Conservation (phyloP, 2,113 vertebrate species). For the Cryptotis parvus region DNA sequence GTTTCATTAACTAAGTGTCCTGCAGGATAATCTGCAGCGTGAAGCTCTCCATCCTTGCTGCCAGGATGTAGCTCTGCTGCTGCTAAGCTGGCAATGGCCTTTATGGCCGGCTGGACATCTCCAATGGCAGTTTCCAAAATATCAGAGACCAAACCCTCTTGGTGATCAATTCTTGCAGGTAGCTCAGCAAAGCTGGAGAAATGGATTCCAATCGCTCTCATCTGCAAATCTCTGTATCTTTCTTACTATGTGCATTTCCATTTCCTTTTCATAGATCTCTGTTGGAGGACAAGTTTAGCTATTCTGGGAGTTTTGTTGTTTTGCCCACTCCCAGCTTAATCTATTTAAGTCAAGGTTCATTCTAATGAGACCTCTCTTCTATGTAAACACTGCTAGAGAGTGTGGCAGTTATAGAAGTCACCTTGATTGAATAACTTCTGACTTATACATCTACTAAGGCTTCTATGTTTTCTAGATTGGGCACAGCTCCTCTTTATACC, state of each 20-base stretch:
- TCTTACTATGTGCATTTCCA: constrained; percentile 95
- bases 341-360: too few relatives aligned
- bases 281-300: too few relatives aligned
- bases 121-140: constrained; percentile 91
- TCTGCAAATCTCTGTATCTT: constrained; percentile 89
- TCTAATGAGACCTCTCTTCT: too few relatives aligned
- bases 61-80: constrained; percentile 91
- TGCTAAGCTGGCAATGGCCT: constrained; percentile 92
- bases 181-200: constrained; percentile 90
- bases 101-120: constrained; percentile 92
- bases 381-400: too few relatives aligned
- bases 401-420: too few relatives aligned
- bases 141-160: constrained; percentile 89
- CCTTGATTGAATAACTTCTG: too few relatives aligned
- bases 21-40: constrained; percentile 96
- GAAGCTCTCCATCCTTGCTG: constrained; percentile 92
- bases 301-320: too few relatives aligned
- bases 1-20: constrained; percentile 96
- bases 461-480: too few relatives aligned
- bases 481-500: too few relatives aligned
- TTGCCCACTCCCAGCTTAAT: too few relatives aligned
- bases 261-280: constrained; percentile 94
- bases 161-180: constrained; percentile 90
- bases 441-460: too few relatives aligned
- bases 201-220: constrained; percentile 93